Evolutionary conservation across 1,140 invertebrate species (phyloP), one percentile per base, ranked within the genome.

Genomic region (Calosoma granatense): DNA sequence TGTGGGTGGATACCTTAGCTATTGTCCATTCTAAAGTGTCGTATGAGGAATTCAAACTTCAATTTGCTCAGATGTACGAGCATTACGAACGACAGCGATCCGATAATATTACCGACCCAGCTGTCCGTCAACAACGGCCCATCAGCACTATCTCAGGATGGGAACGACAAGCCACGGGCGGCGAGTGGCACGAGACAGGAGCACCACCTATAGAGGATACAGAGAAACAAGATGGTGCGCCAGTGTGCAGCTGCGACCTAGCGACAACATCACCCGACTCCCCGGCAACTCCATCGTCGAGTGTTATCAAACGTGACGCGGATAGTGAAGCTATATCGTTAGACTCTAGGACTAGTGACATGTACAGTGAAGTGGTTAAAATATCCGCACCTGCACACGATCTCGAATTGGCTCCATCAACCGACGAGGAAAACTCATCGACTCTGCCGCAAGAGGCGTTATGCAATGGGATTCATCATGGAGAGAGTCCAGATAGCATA

Each of bases 1-100:
- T 99, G 9, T 99, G 97, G 97, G 97, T 99, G 4, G 97, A 99
- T 71, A 99, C 97, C 0, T 71, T 99, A 43, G 96, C 97, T 2
- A 99, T 99, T 68, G 92, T 99, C 14, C 97, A 99, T 79, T 98
- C 97, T 1, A 98, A 98, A 82, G 90, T 93, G 2, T 94, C 94
- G 0, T 97, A 96, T 70, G 94, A 97, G 78, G 94, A 98, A 74
- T 97, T 97, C 70, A 93, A 94, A 70, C 78, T 94, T 15, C 91
- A 94, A 68, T 94, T 94, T 72, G 90, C 91, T 56, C 90, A 94
- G 75, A 95, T 97, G 90, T 97, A 98, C 72, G 92, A 95, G 67
- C 93, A 96, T 67, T 97, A 97, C 71, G 94, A 97, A 66, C 82
- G 92, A 56, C 87, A 94, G 60, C 79, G 93, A 39, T 88, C 91